phyloP scores from a whole-genome alignment of 2,797 vertebrate species.

The Epinephelus malabaricus region DNA sequence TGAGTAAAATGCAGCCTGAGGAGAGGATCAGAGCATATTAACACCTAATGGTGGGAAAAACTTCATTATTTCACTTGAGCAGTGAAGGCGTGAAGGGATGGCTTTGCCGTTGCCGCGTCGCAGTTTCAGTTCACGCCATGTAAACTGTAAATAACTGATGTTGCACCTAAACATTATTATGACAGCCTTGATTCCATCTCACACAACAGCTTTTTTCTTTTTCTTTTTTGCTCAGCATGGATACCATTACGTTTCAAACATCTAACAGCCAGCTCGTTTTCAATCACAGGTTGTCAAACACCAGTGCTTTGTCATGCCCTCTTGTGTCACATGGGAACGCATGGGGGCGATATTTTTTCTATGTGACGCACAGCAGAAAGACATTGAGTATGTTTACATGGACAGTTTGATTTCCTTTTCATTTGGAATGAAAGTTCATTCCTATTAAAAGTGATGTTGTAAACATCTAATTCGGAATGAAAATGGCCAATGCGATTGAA shows the following conservation, averaged over 20 bases:
- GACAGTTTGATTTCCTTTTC: too few relatives aligned
- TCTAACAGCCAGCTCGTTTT: too few relatives aligned
- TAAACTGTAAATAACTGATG: slow-evolving; percentile 31
- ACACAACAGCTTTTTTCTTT: neutral
- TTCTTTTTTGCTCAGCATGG: neutral
- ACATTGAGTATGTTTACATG: too few relatives aligned
- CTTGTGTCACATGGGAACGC: too few relatives aligned
- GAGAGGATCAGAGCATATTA: slow-evolving; percentile 40
- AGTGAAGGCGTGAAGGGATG: slow-evolving; percentile 25
- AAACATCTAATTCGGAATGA: too few relatives aligned
- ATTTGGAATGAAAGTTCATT: too few relatives aligned
- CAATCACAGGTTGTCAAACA: too few relatives aligned
- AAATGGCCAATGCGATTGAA: too few relatives aligned
- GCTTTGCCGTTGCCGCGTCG: neutral
- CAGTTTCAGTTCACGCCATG: neutral
- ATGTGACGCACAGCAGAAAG: too few relatives aligned
- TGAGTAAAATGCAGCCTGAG: neutral
- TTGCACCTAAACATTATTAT: neutral
- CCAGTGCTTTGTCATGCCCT: too few relatives aligned
- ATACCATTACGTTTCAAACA: neutral
- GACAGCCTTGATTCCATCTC: neutral
- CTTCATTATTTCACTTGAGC: slow-evolving; percentile 21
- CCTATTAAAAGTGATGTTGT: too few relatives aligned
- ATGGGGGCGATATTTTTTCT: too few relatives aligned
- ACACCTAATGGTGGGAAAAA: slow-evolving; percentile 34